Evolutionary conservation across 2,113 vertebrate species (phyloP).

Genomic region (Xenotilapia leptura): DNA sequence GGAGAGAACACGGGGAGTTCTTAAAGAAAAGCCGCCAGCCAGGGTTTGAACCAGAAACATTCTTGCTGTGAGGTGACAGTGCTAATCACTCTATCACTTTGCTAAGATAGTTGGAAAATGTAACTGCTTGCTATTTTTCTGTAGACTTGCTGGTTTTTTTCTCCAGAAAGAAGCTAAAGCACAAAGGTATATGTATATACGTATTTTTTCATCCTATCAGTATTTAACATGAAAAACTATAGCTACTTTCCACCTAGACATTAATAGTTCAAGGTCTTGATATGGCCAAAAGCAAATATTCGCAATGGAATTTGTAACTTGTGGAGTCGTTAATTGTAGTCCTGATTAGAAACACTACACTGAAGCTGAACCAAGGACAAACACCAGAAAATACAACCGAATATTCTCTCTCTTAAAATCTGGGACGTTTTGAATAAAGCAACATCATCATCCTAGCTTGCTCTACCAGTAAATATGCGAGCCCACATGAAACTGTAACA

Average conservation of each 20-base stretch:
- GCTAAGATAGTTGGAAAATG: not conserved
- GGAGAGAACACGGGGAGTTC: not conserved
- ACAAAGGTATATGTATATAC: not conserved
- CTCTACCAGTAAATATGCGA: not conserved
- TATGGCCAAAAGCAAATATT: not conserved
- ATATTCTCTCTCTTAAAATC: not conserved
- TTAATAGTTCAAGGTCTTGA: not conserved
- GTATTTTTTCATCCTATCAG: not conserved
- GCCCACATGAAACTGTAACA: not conserved
- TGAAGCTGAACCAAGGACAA: not conserved
- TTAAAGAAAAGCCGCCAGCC: not conserved
- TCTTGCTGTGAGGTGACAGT: not conserved
- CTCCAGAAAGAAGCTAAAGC: not conserved
- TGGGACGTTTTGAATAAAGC: not conserved
- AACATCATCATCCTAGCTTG: not conserved
- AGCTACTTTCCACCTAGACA: not conserved
- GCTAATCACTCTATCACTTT: not conserved
- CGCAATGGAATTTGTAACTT: not conserved
- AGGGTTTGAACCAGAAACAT: not conserved
- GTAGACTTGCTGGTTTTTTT: not conserved
- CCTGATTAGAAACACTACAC: not conserved
- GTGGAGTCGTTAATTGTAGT: not conserved
- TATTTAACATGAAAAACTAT: not conserved
- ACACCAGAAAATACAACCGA: not conserved
- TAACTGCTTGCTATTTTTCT: not conserved